phyloP scores from a whole-genome alignment of 2,888 invertebrate species.

The Chloroclystis v-ata region DNA sequence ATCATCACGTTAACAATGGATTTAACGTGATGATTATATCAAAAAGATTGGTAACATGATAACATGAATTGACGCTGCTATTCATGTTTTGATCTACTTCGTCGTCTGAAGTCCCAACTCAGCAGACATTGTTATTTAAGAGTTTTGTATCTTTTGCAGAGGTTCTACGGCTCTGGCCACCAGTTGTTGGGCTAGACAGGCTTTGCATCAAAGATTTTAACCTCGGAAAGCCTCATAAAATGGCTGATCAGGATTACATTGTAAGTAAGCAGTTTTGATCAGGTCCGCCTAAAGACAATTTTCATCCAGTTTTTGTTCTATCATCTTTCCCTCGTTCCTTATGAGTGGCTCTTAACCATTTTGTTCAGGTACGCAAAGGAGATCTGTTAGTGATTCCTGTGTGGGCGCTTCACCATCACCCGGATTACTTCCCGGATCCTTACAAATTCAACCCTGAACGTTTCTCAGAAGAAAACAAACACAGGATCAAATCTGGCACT shows the following conservation, averaged over 20 bases:
- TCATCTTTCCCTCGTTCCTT: not conserved
- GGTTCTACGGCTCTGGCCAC: slow-evolving; percentile 65
- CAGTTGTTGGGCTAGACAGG: slow-evolving; percentile 60
- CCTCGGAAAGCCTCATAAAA: slow-evolving; percentile 47
- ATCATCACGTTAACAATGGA: too few relatives aligned
- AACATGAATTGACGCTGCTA: too few relatives aligned
- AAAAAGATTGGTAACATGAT: too few relatives aligned
- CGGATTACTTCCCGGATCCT: slow-evolving; percentile 41
- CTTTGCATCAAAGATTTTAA: slow-evolving; percentile 71
- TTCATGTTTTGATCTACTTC: too few relatives aligned
- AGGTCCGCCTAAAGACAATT: not conserved
- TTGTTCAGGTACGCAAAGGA: slow-evolving; percentile 46
- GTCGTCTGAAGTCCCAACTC: too few relatives aligned
- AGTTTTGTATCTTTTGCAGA: slow-evolving; percentile 39
- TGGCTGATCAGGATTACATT: slow-evolving; percentile 43
- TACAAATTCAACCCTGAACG: slow-evolving; percentile 49
- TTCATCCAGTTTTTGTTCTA: not conserved
- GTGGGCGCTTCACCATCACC: slow-evolving; percentile 43
- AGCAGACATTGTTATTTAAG: not conserved
- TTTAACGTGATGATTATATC: too few relatives aligned
- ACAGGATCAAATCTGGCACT: slow-evolving; percentile 39
- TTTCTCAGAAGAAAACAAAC: slow-evolving; percentile 44
- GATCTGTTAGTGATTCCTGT: slow-evolving; percentile 50
- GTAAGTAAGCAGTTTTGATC: slow-evolving; percentile 37
- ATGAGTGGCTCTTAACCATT: slow-evolving; percentile 1